Percentiles rank a stretch among this genome's conserved stretches.
phyloP scores from a whole-genome alignment of 2,888 invertebrate species.

The Xestoiulus laeticollis region DNA sequence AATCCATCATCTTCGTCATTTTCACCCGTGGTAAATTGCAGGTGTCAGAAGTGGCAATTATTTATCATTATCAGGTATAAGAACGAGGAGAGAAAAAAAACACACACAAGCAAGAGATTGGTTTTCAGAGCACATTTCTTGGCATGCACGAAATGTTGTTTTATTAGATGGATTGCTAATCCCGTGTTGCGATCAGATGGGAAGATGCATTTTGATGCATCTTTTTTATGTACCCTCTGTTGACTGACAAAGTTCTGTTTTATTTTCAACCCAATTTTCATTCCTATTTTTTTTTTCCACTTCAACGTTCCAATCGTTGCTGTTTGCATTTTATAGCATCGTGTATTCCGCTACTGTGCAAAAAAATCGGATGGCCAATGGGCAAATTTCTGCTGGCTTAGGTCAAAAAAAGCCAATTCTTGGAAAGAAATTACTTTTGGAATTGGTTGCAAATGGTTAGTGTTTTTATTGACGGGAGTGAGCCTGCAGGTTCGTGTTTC shows the following conservation, averaged over 20 bases:
- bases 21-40: background rate
- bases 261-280: background rate
- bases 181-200: background rate
- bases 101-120: background rate
- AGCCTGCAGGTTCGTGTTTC: conserved; percentile 21
- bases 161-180: background rate
- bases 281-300: background rate
- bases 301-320: background rate
- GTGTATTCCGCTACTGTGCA: background rate
- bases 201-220: background rate
- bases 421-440: conserved; percentile 39
- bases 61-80: conserved; percentile 20
- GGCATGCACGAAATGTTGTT: background rate
- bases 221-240: background rate
- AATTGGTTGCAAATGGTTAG: conserved; percentile 41
- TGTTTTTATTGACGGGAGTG: conserved; percentile 37
- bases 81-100: background rate
- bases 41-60: conserved; percentile 27
- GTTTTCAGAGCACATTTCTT: conserved; percentile 1
- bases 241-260: background rate
- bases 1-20: conserved; percentile 27
- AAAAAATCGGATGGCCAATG: conserved; percentile 15
- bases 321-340: background rate
- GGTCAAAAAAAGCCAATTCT: conserved; percentile 3
- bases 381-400: conserved; percentile 18